Evolutionary conservation across 2,888 invertebrate genomes (phyloP).

Genomic region (Himalopsyche kuldschensis): DNA sequence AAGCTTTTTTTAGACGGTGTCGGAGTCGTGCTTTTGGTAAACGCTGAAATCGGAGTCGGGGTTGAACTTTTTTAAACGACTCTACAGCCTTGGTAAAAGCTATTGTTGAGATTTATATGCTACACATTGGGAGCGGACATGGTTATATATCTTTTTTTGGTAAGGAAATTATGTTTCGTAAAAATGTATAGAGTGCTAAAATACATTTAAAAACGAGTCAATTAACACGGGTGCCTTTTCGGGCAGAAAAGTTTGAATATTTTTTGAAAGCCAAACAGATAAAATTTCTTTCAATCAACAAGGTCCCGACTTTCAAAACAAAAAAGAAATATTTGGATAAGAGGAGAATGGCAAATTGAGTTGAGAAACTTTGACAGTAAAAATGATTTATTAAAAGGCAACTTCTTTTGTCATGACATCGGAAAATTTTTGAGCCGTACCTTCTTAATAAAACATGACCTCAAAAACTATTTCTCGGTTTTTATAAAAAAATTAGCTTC

Average conservation of each 20-base stretch:
- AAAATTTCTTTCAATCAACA: not conserved
- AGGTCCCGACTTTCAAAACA: not conserved
- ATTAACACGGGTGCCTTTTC: not conserved
- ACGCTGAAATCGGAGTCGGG: no score
- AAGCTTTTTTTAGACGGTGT: no score
- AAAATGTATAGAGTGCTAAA: no score
- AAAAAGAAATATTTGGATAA: not conserved
- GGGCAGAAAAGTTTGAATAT: not conserved
- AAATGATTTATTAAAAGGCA: not conserved
- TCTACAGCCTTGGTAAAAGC: no score
- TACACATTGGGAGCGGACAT: no score
- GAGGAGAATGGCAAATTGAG: not conserved
- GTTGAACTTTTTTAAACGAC: no score
- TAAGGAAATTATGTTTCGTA: no score
- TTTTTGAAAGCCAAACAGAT: not conserved
- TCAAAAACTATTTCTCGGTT: not conserved
- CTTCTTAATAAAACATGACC: not conserved
- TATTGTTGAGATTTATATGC: no score
- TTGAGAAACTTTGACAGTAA: not conserved
- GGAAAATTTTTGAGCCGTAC: not conserved
- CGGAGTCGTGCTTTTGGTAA: no score
- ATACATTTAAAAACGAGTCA: no score
- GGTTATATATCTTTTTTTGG: no score
- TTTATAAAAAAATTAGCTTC: no score
- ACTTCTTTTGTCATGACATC: not conserved